Conservation (phyloP, 2,113 vertebrate genomes). For the Chionis minor region DNA sequence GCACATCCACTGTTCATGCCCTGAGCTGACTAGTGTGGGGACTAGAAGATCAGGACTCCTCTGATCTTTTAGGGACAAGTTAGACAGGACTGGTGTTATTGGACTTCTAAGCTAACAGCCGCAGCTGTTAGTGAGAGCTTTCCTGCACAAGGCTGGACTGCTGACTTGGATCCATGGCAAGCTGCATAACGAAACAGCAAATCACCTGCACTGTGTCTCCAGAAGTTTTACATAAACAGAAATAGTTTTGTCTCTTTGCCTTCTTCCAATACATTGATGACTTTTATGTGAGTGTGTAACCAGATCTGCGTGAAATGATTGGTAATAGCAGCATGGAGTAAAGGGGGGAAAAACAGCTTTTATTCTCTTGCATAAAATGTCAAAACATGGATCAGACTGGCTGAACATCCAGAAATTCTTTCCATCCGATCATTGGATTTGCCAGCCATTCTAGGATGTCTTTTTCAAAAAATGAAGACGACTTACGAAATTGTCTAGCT, state of each 20-base stretch:
- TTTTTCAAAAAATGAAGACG: constrained; percentile 16
- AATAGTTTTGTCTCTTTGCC: not conserved
- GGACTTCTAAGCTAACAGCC: not conserved
- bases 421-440: not conserved
- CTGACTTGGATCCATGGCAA: not conserved
- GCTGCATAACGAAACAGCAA: not conserved
- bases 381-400: constrained; percentile 45
- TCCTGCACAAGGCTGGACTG: not conserved
- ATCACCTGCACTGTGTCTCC: not conserved
- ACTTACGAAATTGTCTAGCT: not conserved
- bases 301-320: not conserved
- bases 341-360: not conserved
- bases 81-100: not conserved
- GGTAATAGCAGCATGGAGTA: not conserved
- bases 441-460: constrained; percentile 41
- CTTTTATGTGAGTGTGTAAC: not conserved
- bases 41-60: not conserved
- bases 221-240: not conserved
- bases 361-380: constrained; percentile 24
- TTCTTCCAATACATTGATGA: constrained; percentile 16
- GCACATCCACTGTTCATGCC: fast-evolving
- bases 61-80: not conserved
- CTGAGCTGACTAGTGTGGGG: not conserved
- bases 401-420: constrained; percentile 64
- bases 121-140: not conserved